Base-by-base conservation (phyloP, 1,140 invertebrate genomes). In the Daktulosphaira vitifoliae region DNA sequence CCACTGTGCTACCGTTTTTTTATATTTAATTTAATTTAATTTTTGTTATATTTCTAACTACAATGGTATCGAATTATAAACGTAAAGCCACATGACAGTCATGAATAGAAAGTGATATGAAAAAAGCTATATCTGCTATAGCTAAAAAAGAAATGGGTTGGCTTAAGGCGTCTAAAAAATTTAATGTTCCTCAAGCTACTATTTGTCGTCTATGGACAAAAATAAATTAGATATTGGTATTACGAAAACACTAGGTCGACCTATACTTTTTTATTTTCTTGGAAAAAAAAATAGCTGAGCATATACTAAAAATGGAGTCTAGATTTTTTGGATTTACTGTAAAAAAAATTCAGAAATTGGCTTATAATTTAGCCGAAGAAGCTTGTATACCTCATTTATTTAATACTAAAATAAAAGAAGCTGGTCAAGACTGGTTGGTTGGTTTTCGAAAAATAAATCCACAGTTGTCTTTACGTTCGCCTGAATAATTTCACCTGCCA, bases 341-440 rank as follows among this genome's bases (percentile, higher is more conserved):
- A 52, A 11, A 11, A 16, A 26, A 52, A 5, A 18, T 52, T 29
- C 9, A 33, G 3, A 52, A 52, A 20, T 15, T 52, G 1, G 50
- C 29, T 9, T 52, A 18, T 11, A 15, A 52, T 18, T 9, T 52
- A 13, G 50, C 49, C 3, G n/a, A 20, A 51, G 16, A 37, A 37
- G 33, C 26, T 37, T 29, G 33, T 2, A 52, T 18, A 0, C 26
- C 26, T 29, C 26, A 52, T 5, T 18, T 5, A 16, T 52, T 37
- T 20, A 29, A 6, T 15, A 1, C 13, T 13, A 20, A 18, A 11
- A 37, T 29, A 37, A 3, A 33, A 52, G n/a, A 18, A 20, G 29
- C 75, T 25, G 74, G 74, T 7, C 59, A 73, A 23, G 73, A 74
- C 23, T 77, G 72, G 73, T 76, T 76, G 65, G 22, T 65, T 15